These are phyloP conservation scores for Flexamia atlantica DNA, from an alignment of 2,888 invertebrate genomes.

Conservation along the genomic window DNA sequence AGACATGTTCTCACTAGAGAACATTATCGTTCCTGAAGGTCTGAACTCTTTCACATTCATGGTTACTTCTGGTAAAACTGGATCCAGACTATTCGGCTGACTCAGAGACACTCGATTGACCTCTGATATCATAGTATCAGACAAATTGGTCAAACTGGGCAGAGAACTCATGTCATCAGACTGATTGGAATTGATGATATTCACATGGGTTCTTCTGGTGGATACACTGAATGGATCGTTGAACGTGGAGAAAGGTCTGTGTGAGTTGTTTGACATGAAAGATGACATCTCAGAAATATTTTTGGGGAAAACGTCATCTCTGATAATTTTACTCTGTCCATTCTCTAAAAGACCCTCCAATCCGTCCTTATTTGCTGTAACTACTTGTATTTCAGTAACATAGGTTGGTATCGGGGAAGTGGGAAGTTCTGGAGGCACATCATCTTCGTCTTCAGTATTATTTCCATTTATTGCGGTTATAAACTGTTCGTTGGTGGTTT, in stretches of 20 bases:
- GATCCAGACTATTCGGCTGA: constrained; percentile 64
- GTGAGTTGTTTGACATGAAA: constrained; percentile 51
- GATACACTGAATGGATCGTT: constrained; percentile 40
- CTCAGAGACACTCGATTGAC: constrained; percentile 61
- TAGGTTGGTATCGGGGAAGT: constrained; percentile 76
- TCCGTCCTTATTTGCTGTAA: constrained; percentile 72
- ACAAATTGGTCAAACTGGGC: constrained; percentile 50
- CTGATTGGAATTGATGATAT: constrained; percentile 37
- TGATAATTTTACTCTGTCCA: constrained; percentile 20
- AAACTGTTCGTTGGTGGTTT: constrained; percentile 57
- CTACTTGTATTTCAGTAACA: constrained; percentile 86
- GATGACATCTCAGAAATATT: constrained; percentile 56
- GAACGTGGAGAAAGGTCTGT: constrained; percentile 48
- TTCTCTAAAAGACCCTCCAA: constrained; percentile 51
- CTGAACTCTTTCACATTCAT: constrained; percentile 49
- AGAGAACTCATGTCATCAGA: constrained; percentile 50
- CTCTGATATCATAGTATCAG: constrained; percentile 43
- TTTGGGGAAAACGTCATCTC: constrained; percentile 58
- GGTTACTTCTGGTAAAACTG: constrained; percentile 51
- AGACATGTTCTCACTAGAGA: constrained; percentile 67
- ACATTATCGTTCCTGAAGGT: constrained; percentile 47
- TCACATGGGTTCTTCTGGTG: constrained; percentile 48
- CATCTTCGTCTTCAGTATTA: constrained; percentile 71
- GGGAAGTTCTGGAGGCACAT: constrained; percentile 74
- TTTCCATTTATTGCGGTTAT: constrained; percentile 69